Conservation (phyloP, 2,888 invertebrate species). For the Cephus nigrinus region DNA sequence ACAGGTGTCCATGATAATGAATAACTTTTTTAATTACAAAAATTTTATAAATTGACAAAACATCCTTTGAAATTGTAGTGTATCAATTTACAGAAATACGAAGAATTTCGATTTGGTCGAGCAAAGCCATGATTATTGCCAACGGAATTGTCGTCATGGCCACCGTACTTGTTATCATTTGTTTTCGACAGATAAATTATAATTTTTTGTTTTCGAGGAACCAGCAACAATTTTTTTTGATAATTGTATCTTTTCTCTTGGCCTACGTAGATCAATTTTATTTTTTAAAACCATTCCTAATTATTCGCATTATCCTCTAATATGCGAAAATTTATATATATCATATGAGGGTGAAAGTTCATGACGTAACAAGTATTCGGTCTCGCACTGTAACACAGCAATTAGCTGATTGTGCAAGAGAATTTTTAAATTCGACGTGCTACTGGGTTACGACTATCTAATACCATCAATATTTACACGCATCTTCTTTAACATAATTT, state of each 20-base stretch:
- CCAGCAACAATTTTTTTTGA: neutral
- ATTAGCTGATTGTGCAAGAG: slow-evolving; percentile 42
- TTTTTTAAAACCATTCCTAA: too few relatives aligned
- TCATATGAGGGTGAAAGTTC: slow-evolving; percentile 37
- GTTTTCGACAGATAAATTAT: neutral
- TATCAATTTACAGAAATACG: slow-evolving; percentile 15
- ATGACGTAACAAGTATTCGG: slow-evolving; percentile 24
- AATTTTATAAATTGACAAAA: slow-evolving; percentile 2
- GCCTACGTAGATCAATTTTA: too few relatives aligned
- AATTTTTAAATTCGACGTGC: neutral
- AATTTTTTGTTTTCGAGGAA: neutral
- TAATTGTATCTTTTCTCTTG: neutral
- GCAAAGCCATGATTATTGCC: slow-evolving; percentile 29
- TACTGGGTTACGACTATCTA: neutral
- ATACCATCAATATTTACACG: neutral
- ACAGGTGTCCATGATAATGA: slow-evolving; percentile 31
- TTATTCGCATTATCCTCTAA: slow-evolving; percentile 14
- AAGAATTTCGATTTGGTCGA: slow-evolving; percentile 28
- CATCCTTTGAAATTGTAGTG: neutral
- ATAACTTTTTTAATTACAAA: neutral
- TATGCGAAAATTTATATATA: slow-evolving; percentile 19
- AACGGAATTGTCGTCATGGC: slow-evolving; percentile 21
- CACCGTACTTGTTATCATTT: slow-evolving; percentile 17
- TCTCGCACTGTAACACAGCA: slow-evolving; percentile 23
- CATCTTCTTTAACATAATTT: neutral